Evolutionary conservation across 2,113 vertebrate genomes (phyloP), one percentile per base, ranked within the genome.

Genomic region (Piaya cayana): DNA sequence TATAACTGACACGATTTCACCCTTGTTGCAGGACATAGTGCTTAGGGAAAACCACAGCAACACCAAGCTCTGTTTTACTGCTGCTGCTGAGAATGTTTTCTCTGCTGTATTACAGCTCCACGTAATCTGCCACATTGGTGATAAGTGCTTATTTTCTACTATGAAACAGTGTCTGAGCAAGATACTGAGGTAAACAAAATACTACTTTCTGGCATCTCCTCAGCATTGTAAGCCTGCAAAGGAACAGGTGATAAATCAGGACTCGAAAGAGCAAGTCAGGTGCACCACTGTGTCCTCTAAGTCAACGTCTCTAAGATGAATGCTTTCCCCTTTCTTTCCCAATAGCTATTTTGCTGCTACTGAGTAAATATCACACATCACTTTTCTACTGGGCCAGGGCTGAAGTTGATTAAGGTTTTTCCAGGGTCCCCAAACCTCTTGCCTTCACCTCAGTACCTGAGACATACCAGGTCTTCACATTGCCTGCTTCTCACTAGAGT

Each of bases 1-100:
- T 82, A 32, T 23, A 96, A 86, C 85, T 83, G 93, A 94, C 88
- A 88, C 6, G n/a, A 91, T 77, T 94, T 88, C 83, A 88, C 49
- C 36, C 52, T 83, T 68, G 94, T 82, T 91, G 85, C 49, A 92
- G 64, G 64, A 59, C 55, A n/a, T 15, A 70, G 50, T 8, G 47
- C 79, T 94, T 21, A 85, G 37, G 63, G 43, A 72, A 79, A 88
- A 83, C 47, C 37, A 63, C 25, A 74, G 72, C 72, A 84, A 45
- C 55, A 87, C 30, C 62, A 86, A 45, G 59, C 80, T 90, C 75
- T 83, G 63, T 53, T 34, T 50, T 68, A 17, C 58, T 69, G 78
- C 63, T 85, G 82, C 36, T 7, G 20, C 42, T 32, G 81, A n/a
- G 56, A 39, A 39, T 5, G 9, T 49, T 55, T 92, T 59, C 37